phyloP scores from a whole-genome alignment of 2,797 vertebrate genomes.

The Pelodytes ibericus region DNA sequence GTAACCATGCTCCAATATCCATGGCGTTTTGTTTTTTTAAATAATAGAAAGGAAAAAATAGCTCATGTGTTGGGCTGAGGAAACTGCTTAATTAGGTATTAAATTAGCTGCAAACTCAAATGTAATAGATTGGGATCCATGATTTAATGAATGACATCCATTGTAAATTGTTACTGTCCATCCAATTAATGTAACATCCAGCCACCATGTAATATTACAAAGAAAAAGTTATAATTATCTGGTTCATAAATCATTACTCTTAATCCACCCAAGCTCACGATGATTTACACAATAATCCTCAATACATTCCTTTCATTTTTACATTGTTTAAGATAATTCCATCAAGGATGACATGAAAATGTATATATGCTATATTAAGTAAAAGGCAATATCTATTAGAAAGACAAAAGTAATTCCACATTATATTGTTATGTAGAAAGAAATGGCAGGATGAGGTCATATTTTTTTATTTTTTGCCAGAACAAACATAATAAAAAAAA shows the following conservation, averaged over 20 bases:
- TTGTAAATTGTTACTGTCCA: background rate
- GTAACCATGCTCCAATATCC: too few relatives aligned
- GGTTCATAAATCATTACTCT: background rate
- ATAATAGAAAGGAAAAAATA: background rate
- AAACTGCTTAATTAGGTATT: constrained; percentile 3
- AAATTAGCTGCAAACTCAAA: background rate
- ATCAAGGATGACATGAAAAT: too few relatives aligned
- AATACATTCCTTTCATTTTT: background rate
- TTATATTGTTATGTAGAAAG: too few relatives aligned
- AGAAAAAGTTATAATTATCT: background rate
- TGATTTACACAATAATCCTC: background rate
- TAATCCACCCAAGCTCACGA: background rate
- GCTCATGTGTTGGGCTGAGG: background rate
- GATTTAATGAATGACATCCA: background rate
- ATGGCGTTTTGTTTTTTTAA: background rate
- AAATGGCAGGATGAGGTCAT: too few relatives aligned
- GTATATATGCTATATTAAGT: too few relatives aligned
- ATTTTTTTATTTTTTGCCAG: too few relatives aligned
- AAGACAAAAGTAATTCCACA: too few relatives aligned
- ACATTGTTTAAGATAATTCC: too few relatives aligned
- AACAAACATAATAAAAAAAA: too few relatives aligned
- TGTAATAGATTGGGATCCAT: background rate
- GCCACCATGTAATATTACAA: background rate
- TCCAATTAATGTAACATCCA: background rate
- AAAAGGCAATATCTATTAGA: too few relatives aligned